Conservation (phyloP, 2,888 invertebrate genomes). For the Pseudanteris insignis region DNA sequence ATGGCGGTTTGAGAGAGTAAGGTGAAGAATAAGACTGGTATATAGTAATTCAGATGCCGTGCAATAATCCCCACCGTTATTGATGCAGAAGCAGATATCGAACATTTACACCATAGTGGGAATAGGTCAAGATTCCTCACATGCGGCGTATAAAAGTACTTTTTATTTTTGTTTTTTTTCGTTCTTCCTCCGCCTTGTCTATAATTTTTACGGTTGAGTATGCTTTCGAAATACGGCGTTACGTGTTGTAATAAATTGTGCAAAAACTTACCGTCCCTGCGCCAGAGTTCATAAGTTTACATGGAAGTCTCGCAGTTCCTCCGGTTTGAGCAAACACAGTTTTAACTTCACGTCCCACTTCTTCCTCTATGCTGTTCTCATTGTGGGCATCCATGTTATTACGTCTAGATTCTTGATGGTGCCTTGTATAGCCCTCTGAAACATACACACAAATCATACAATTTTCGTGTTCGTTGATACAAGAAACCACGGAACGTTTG, state of each 20-base stretch:
- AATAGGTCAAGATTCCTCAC: neutral
- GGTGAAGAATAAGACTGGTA: no score
- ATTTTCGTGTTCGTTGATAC: no score
- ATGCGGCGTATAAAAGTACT: neutral
- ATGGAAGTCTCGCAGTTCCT: conserved; percentile 68
- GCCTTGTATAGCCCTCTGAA: conserved; percentile 58
- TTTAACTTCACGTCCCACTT: conserved; percentile 55
- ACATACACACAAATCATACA: conserved; percentile 3
- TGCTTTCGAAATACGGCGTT: no score
- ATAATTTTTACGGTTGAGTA: no score
- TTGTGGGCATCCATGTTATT: conserved; percentile 52
- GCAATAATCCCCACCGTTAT: no score
- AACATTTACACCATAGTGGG: conserved; percentile 3
- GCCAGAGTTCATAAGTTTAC: conserved; percentile 66
- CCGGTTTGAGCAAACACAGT: conserved; percentile 68
- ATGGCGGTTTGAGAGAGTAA: no score
- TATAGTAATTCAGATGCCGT: no score
- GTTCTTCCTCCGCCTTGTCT: no score
- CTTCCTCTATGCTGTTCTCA: conserved; percentile 44
- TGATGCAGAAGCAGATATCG: conserved; percentile 6
- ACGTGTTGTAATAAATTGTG: no score
- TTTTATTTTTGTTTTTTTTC: neutral
- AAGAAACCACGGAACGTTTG: no score
- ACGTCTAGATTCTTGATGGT: conserved; percentile 53
- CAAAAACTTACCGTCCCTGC: conserved; percentile 66